Base-by-base conservation (phyloP, 2,888 invertebrate genomes). In the Strigamia crassipes region DNA sequence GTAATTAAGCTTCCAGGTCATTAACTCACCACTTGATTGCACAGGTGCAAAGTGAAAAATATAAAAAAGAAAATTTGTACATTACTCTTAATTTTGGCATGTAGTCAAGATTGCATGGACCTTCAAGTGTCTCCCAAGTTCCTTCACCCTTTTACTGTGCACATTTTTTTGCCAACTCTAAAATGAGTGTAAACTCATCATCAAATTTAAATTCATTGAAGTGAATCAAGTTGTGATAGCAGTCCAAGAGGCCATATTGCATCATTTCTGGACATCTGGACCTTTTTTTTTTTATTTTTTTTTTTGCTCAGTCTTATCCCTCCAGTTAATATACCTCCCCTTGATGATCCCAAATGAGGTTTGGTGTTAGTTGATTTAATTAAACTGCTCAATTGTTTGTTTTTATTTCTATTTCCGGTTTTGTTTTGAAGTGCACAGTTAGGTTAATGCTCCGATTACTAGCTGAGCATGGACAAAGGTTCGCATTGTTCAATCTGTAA, bases 121-220 rank as follows among this genome's bases (percentile, higher is more conserved):
- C 13, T 73, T 73, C 27, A 73, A 73, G 73, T 73, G 73, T 73
- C 61, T 73, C 5, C 10, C 10, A 27, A 73, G 73, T 73, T 73
- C 73, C 73, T 73, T 73, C 73, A 73, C 73, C 73, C 73, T 73
- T 73, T 73, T 31, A 27, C 73, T 73, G 13, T 21, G 13, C 8
- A 27, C 1, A 6, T 73, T 73, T 73, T 73, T 73, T 27, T n/a
- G 9, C n/a, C 73, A 15, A 73, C 31, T 73, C n/a, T 12, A 8
- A 23, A 73, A 73, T 73, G 73, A 66, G 23, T 23, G 61, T 23
- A 46, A 56, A 31, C 73, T 73, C 73, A 27, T 73, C 73, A 27
- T 73, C 73, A 73, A 66, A 73, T 73, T 73, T 73, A 73, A 73
- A 73, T 73, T 73, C 27, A 73, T 73, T 73, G 13, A 73, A 73